Evolutionary conservation across 2,888 invertebrate genomes (phyloP).

Genomic region (Orchesella flavescens): DNA sequence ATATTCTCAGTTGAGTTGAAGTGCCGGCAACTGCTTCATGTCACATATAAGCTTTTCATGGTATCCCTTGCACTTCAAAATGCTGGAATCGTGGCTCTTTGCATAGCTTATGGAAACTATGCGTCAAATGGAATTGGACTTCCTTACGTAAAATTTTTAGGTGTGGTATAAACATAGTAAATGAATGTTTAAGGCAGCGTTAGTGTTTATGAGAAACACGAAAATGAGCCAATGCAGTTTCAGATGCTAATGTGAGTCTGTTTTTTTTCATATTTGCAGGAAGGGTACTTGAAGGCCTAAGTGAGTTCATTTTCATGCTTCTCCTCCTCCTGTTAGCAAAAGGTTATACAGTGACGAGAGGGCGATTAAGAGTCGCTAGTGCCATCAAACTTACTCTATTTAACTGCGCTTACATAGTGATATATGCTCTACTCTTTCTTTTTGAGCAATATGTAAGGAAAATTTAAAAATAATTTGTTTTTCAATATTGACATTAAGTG

Average conservation of each 20-base stretch:
- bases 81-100: slow-evolving; percentile 81
- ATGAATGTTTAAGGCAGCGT: background rate
- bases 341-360: slow-evolving; percentile 92
- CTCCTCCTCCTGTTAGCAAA: slow-evolving; percentile 88
- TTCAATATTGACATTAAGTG: too few relatives aligned
- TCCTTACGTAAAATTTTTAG: slow-evolving; percentile 75
- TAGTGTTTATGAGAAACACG: too few relatives aligned
- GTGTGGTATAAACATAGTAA: slow-evolving; percentile 72
- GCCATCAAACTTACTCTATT: slow-evolving; percentile 86
- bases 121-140: slow-evolving; percentile 83
- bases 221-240: too few relatives aligned
- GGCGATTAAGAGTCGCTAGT: slow-evolving; percentile 82
- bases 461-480: background rate
- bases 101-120: slow-evolving; percentile 84
- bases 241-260: too few relatives aligned
- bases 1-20: slow-evolving; percentile 81
- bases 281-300: slow-evolving; percentile 82
- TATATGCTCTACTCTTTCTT: slow-evolving; percentile 84
- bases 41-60: slow-evolving; percentile 90
- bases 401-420: slow-evolving; percentile 83
- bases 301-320: slow-evolving; percentile 85
- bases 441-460: slow-evolving; percentile 83
- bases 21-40: slow-evolving; percentile 86
- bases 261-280: slow-evolving; percentile 75
- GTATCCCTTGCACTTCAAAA: slow-evolving; percentile 83